These are phyloP conservation scores for Lanius ludovicianus DNA, from an alignment of 2,113 vertebrate species.

Conservation along the genomic window DNA sequence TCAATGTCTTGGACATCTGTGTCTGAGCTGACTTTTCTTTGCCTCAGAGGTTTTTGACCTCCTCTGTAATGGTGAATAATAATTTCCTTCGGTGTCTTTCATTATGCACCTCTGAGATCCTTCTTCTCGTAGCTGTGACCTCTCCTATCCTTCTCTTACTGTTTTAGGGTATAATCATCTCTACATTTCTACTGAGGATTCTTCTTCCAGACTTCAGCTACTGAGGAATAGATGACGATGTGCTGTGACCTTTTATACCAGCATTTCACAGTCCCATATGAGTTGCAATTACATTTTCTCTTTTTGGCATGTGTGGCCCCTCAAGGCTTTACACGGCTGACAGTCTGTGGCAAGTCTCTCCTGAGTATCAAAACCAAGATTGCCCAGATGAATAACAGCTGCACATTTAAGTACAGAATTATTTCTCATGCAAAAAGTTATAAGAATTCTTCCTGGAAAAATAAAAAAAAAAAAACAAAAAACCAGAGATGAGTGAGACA, in stretches of 20 bases:
- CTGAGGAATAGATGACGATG: not conserved
- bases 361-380: not conserved
- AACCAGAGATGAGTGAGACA: not conserved
- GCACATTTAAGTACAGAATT: not conserved
- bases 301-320: not conserved
- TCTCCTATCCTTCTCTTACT: not conserved
- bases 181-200: constrained; percentile 14
- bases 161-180: not conserved
- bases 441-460: not conserved
- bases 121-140: not conserved
- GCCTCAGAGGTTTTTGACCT: not conserved
- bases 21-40: not conserved
- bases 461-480: not conserved
- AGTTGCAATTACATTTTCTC: constrained; percentile 25
- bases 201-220: not conserved
- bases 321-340: not conserved
- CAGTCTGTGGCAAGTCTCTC: not conserved
- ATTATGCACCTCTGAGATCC: not conserved
- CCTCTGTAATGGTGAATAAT: not conserved
- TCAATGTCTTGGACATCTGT: not conserved
- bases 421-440: not conserved
- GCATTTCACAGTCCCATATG: not conserved
- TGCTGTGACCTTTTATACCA: constrained; percentile 29
- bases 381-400: not conserved
- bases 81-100: not conserved